phyloP scores from a whole-genome alignment of 2,113 vertebrate genomes.

The Embiotoca jacksoni region DNA sequence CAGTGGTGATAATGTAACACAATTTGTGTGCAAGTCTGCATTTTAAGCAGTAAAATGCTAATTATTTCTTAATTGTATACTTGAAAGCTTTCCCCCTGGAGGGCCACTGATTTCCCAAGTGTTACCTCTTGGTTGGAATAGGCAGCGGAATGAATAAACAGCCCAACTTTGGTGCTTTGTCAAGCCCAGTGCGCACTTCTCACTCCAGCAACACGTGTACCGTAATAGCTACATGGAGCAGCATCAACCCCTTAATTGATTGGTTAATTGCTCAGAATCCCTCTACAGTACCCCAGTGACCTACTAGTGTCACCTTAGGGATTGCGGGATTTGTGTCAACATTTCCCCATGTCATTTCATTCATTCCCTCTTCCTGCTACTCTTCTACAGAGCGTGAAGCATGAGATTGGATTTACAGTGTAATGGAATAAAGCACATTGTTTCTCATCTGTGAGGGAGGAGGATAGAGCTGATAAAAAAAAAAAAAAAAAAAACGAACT shows the following conservation, averaged over 20 bases:
- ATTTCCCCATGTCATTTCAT: slow-evolving; percentile 62
- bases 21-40: slow-evolving; percentile 14
- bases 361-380: slow-evolving; percentile 56
- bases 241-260: slow-evolving; percentile 71
- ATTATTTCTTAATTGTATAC: slow-evolving; percentile 55
- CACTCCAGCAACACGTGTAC: slow-evolving; percentile 41
- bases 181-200: slow-evolving; percentile 14
- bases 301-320: slow-evolving; percentile 55
- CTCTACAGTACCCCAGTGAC: slow-evolving; percentile 53
- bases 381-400: slow-evolving; percentile 77
- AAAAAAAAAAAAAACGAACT: slow-evolving; percentile 17
- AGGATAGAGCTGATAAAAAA: slow-evolving; percentile 66
- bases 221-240: slow-evolving; percentile 53
- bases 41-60: slow-evolving; percentile 33
- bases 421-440: slow-evolving; percentile 83
- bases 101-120: slow-evolving; percentile 51
- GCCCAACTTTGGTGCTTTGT: slow-evolving; percentile 29
- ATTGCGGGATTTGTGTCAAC: slow-evolving; percentile 79
- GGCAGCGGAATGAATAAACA: slow-evolving; percentile 34
- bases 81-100: slow-evolving; percentile 34
- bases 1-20: slow-evolving; percentile 1
- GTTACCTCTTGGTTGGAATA: slow-evolving; percentile 24
- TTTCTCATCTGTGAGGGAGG: slow-evolving; percentile 69
- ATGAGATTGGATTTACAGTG: slow-evolving; percentile 83
- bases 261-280: slow-evolving; percentile 75